These are phyloP conservation scores for Trachymyrmex septentrionalis DNA, from an alignment of 1,140 invertebrate species.

Conservation along the genomic window DNA sequence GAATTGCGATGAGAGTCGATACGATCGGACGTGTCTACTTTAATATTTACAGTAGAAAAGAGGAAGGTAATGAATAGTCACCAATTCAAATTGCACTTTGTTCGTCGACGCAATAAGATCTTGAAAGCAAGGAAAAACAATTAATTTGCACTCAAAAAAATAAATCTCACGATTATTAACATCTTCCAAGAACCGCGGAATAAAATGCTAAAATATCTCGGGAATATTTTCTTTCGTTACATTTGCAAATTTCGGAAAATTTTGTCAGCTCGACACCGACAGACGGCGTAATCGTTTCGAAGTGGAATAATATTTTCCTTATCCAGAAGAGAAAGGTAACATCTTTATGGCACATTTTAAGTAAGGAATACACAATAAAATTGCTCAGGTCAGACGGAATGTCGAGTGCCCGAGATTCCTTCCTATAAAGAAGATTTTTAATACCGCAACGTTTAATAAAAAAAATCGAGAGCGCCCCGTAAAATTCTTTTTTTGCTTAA, in stretches of 20 bases:
- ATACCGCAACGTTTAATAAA: constrained; percentile 56
- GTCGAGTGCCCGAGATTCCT: constrained; percentile 31
- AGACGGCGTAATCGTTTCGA: constrained; percentile 9
- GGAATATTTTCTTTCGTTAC: constrained; percentile 4
- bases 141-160: not conserved
- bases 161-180: constrained; percentile 13
- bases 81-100: constrained; percentile 30
- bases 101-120: constrained; percentile 16
- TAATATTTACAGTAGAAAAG: not conserved
- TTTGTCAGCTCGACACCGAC: not conserved
- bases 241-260: constrained; percentile 1
- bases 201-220: not conserved
- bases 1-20: constrained; percentile 17
- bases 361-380: constrained; percentile 23
- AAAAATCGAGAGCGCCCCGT: not conserved
- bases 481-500: constrained; percentile 25
- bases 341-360: constrained; percentile 27
- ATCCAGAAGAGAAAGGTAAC: constrained; percentile 3
- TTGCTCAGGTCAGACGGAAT: not conserved
- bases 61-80: constrained; percentile 18
- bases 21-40: not conserved
- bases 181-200: not conserved
- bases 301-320: constrained; percentile 47
- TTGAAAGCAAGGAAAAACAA: not conserved
- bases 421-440: constrained; percentile 35